Evolutionary conservation across 1,140 invertebrate genomes (phyloP).

Genomic region (Scaptomyza pallida): DNA sequence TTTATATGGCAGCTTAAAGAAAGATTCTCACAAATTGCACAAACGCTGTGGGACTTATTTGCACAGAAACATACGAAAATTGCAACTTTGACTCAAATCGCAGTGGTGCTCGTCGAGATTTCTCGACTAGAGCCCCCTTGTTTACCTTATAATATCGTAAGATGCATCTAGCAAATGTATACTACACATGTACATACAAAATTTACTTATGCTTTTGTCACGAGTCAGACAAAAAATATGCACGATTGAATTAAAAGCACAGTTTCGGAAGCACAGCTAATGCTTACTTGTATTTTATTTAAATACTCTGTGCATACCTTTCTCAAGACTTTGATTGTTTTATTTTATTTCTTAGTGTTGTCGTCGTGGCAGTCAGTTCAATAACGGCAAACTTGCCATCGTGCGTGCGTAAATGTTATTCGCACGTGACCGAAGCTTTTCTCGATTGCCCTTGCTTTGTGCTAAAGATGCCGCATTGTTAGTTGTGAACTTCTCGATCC

Average conservation of each 20-base stretch:
- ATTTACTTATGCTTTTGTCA: neutral
- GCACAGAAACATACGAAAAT: too few relatives aligned
- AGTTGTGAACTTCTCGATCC: too few relatives aligned
- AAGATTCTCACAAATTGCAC: too few relatives aligned
- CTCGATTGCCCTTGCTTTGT: slow-evolving; percentile 10
- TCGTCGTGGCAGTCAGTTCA: neutral
- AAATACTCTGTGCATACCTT: neutral
- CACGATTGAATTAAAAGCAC: slow-evolving; percentile 26
- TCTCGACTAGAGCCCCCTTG: too few relatives aligned
- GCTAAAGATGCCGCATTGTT: neutral
- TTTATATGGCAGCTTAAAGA: too few relatives aligned
- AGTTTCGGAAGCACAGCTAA: neutral
- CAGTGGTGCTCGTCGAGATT: too few relatives aligned
- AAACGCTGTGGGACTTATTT: too few relatives aligned
- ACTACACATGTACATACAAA: too few relatives aligned
- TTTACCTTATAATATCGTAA: too few relatives aligned
- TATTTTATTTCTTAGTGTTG: slow-evolving; percentile 1
- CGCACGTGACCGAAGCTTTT: slow-evolving; percentile 29
- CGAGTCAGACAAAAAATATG: slow-evolving; percentile 19
- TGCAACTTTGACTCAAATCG: too few relatives aligned
- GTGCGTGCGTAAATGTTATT: slow-evolving; percentile 34
- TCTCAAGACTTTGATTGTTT: neutral
- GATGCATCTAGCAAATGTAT: too few relatives aligned
- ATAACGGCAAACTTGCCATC: slow-evolving; percentile 3
- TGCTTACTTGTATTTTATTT: neutral